Percentiles rank a stretch among this genome's conserved stretches.
Evolutionary conservation across 2,888 invertebrate genomes (phyloP).

Genomic region (Anoplius nigerrimus): DNA sequence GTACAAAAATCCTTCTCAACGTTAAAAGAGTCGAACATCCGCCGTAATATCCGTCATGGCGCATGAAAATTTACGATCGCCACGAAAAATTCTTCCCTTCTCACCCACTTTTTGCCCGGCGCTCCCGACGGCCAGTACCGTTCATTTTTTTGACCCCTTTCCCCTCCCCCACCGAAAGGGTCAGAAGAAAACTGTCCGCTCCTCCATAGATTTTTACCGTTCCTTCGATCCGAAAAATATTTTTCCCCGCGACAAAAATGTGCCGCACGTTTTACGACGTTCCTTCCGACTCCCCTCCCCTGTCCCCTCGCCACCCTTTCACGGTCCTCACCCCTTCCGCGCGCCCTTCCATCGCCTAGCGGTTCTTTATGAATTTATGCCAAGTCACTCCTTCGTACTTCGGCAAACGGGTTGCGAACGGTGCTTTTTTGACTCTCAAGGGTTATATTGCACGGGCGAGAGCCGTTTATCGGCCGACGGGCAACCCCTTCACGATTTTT

Average conservation of each 20-base stretch:
- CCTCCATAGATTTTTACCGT: slow-evolving; percentile 43
- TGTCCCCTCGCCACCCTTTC: neutral
- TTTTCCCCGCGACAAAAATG: slow-evolving; percentile 33
- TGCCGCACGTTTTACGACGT: slow-evolving; percentile 25
- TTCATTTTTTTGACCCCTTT: slow-evolving; percentile 46
- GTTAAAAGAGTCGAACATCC: no score
- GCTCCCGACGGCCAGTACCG: slow-evolving; percentile 18
- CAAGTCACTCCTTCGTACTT: slow-evolving; percentile 33
- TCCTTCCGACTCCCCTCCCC: neutral
- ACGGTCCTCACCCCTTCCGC: neutral
- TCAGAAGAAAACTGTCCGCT: slow-evolving; percentile 2
- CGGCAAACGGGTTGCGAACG: slow-evolving; percentile 48
- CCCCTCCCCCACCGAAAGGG: slow-evolving; percentile 5
- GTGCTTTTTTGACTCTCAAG: slow-evolving; percentile 49
- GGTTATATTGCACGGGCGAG: slow-evolving; percentile 49
- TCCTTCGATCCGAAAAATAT: slow-evolving; percentile 25
- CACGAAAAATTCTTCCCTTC: slow-evolving; percentile 16
- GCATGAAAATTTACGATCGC: slow-evolving; percentile 32
- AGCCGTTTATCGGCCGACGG: slow-evolving; percentile 23
- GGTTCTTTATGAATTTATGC: slow-evolving; percentile 71
- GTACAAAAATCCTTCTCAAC: no score
- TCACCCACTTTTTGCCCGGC: slow-evolving; percentile 6
- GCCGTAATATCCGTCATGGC: no score
- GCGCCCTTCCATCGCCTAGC: slow-evolving; percentile 43
- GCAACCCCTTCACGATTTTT: slow-evolving; percentile 34